A percentile compares a stretch with the other conserved stretches of the same genome.
Evolutionary conservation across 1,140 invertebrate species (phyloP).

Genomic region (Pseudachorutes palmiensis): DNA sequence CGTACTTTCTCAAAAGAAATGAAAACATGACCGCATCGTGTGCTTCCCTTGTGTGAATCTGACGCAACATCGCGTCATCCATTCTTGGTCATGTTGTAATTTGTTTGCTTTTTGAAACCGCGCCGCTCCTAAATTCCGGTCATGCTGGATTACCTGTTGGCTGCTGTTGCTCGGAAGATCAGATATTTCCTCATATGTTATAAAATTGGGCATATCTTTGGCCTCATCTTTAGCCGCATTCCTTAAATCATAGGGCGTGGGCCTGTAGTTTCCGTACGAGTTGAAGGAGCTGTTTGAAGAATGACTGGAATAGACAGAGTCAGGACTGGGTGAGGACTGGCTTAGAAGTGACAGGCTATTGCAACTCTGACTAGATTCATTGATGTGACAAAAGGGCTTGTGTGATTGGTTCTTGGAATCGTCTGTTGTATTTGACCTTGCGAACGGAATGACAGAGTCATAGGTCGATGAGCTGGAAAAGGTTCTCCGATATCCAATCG

Average conservation of each 20-base stretch:
- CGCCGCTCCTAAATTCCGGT: too few species aligned
- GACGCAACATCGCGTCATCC: too few species aligned
- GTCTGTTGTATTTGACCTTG: background rate
- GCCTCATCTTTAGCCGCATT: background rate
- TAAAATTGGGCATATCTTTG: background rate
- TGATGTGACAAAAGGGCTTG: background rate
- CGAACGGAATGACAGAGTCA: background rate
- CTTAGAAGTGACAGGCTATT: slow-evolving; percentile 12
- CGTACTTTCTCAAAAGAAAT: too few species aligned
- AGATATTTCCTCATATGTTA: background rate
- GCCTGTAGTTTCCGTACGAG: background rate
- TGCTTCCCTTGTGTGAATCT: too few species aligned
- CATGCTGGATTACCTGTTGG: too few species aligned
- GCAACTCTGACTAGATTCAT: slow-evolving; percentile 11
- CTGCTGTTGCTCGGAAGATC: background rate
- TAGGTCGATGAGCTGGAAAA: background rate
- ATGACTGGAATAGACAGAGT: slow-evolving; percentile 19
- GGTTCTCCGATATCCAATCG: background rate
- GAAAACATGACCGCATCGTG: too few species aligned
- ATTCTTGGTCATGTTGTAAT: too few species aligned
- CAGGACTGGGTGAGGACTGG: slow-evolving; percentile 27
- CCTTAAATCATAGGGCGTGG: background rate
- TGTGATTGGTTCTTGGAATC: background rate
- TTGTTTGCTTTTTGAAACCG: too few species aligned
- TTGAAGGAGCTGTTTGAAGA: background rate